These are phyloP conservation scores for Agrochola litura DNA, from an alignment of 2,888 invertebrate genomes.

Conservation along the genomic window DNA sequence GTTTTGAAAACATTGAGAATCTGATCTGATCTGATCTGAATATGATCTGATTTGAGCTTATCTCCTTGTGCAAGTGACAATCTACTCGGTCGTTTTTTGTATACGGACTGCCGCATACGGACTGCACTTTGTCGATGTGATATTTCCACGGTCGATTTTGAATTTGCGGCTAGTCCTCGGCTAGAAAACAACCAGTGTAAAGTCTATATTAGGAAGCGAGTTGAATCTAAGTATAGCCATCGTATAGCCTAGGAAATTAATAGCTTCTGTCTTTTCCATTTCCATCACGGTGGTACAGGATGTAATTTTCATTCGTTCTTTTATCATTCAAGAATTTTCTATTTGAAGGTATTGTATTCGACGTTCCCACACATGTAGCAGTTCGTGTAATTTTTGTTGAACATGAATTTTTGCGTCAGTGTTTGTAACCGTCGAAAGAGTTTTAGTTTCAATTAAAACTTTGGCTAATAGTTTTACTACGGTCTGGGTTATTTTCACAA, in stretches of 20 bases:
- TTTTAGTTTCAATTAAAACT: not conserved
- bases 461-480: not conserved
- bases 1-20: not conserved
- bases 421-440: not conserved
- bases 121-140: not conserved
- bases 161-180: not conserved
- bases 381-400: not conserved
- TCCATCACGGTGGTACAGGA: conserved; percentile 3
- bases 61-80: not conserved
- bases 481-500: not conserved
- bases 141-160: not conserved
- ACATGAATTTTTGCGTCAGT: not conserved
- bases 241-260: conserved; percentile 29
- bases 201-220: not conserved
- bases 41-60: too few relatives aligned
- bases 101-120: too few relatives aligned
- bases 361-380: not conserved
- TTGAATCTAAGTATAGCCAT: not conserved
- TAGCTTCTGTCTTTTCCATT: not conserved
- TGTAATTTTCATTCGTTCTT: not conserved
- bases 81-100: not conserved
- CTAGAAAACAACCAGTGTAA: not conserved
- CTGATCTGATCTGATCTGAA: too few relatives aligned
- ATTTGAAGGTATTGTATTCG: not conserved
- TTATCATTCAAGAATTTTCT: not conserved